phyloP scores from a whole-genome alignment of 2,113 vertebrate genomes.

The Perognathus longimembris region DNA sequence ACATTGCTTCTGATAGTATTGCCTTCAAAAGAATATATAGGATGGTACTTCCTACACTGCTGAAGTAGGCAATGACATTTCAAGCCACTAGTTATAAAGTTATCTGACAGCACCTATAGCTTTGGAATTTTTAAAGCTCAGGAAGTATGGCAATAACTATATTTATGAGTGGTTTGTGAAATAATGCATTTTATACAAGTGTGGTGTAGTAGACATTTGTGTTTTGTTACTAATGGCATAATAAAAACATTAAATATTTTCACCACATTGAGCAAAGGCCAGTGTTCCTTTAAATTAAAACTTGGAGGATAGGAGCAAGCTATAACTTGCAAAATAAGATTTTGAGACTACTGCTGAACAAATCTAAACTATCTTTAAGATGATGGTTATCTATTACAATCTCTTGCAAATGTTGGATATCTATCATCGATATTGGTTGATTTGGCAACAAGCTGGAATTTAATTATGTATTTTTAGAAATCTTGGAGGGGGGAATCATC shows the following conservation, averaged over 20 bases:
- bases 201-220: slow-evolving; percentile 49
- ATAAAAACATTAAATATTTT: slow-evolving; percentile 50
- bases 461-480: slow-evolving; percentile 45
- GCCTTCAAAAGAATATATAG: slow-evolving; percentile 76
- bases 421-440: not conserved
- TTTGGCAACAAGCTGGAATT: slow-evolving; percentile 30
- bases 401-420: slow-evolving; percentile 3
- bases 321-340: not conserved
- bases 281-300: slow-evolving; percentile 61
- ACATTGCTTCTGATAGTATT: slow-evolving; percentile 73
- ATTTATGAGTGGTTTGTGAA: slow-evolving; percentile 78
- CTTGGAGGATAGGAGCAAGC: not conserved
- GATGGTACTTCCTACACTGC: slow-evolving; percentile 66
- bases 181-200: slow-evolving; percentile 74
- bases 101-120: slow-evolving; percentile 78
- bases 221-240: slow-evolving; percentile 63
- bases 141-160: slow-evolving; percentile 70
- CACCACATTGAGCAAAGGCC: slow-evolving; percentile 45
- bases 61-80: slow-evolving; percentile 74
- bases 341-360: not conserved
- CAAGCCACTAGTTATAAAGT: slow-evolving; percentile 78
- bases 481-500: slow-evolving; percentile 47
- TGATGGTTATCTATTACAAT: not conserved
- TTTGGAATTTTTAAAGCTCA: slow-evolving; percentile 75
- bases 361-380: not conserved